Evolutionary conservation across 53 echinoderm and acorn worm species (phyloP).

Genomic region (Mesocentrotus franciscanus): DNA sequence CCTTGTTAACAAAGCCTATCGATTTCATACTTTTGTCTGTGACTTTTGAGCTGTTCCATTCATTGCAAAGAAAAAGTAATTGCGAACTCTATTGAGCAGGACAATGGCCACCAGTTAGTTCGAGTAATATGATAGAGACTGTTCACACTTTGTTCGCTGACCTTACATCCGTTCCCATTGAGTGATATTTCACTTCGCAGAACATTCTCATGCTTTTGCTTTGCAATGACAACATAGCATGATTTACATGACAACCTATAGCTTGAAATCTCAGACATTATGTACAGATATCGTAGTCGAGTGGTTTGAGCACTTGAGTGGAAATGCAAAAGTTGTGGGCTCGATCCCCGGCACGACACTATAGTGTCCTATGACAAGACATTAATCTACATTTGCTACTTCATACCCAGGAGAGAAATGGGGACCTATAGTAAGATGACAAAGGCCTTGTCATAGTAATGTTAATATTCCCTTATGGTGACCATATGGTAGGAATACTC

Average conservation of each 20-base stretch:
- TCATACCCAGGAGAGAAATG: too few species aligned
- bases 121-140: background rate
- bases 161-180: background rate
- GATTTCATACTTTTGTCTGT: background rate
- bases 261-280: background rate
- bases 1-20: background rate
- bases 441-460: too few species aligned
- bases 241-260: background rate
- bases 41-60: conserved; percentile 3
- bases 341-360: too few species aligned
- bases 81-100: background rate
- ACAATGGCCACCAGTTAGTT: background rate
- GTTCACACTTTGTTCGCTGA: background rate
- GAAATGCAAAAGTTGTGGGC: too few species aligned
- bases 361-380: too few species aligned
- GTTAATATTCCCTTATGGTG: too few species aligned
- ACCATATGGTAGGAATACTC: too few species aligned
- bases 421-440: too few species aligned
- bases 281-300: too few species aligned
- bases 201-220: background rate
- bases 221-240: background rate
- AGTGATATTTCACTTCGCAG: background rate
- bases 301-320: too few species aligned
- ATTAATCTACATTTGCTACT: too few species aligned
- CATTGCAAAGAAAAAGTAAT: background rate